phyloP scores from a whole-genome alignment of 2,888 invertebrate species.

The Drosophila demipolita region DNA sequence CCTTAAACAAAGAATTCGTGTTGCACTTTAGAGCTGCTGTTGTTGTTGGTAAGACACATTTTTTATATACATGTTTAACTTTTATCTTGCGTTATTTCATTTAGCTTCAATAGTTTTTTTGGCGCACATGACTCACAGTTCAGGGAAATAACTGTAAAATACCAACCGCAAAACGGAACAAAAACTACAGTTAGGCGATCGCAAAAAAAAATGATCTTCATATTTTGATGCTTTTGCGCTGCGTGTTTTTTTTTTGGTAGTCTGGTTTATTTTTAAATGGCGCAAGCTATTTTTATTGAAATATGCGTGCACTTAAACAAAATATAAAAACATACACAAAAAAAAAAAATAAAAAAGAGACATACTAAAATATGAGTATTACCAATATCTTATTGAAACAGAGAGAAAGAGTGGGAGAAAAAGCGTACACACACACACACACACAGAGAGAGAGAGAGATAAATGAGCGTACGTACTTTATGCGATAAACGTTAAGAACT shows the following conservation, averaged over 20 bases:
- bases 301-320: slow-evolving; percentile 24
- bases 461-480: slow-evolving; percentile 20
- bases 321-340: slow-evolving; percentile 14
- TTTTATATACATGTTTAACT: background rate
- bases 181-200: slow-evolving; percentile 2
- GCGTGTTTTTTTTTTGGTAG: slow-evolving; percentile 12
- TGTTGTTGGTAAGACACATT: background rate
- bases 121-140: slow-evolving; percentile 60
- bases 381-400: slow-evolving; percentile 56
- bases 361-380: slow-evolving; percentile 40
- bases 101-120: slow-evolving; percentile 2
- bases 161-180: background rate
- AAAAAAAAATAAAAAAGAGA: slow-evolving; percentile 3
- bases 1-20: background rate
- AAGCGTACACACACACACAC: slow-evolving; percentile 31
- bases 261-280: slow-evolving; percentile 36
- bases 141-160: slow-evolving; percentile 10
- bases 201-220: slow-evolving; percentile 1
- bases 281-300: slow-evolving; percentile 43
- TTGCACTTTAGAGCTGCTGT: slow-evolving; percentile 16
- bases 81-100: background rate
- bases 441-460: slow-evolving; percentile 27
- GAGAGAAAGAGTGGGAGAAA: slow-evolving; percentile 18
- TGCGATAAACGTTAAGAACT: slow-evolving; percentile 54
- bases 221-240: slow-evolving; percentile 10